Percentiles rank a stretch among this genome's conserved stretches.
Conservation (phyloP, 2,888 invertebrate genomes). For the Oscheius sp. region DNA sequence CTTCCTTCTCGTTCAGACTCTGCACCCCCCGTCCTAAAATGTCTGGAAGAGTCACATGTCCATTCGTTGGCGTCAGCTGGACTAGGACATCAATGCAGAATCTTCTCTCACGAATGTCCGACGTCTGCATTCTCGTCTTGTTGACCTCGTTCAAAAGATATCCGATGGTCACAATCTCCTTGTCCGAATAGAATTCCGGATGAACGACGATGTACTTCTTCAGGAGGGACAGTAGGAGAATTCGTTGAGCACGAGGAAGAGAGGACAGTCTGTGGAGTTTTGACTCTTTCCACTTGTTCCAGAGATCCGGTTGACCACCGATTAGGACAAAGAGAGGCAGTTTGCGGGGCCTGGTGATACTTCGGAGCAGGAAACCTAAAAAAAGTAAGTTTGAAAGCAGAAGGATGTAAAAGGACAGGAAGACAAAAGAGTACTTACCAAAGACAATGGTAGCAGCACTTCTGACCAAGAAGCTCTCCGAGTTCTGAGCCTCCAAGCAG, state of each 20-base stretch:
- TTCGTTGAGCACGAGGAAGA: conserved; percentile 19
- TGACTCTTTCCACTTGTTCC: conserved; percentile 14
- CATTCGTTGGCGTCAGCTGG: conserved; percentile 8
- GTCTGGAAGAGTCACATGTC: not conserved
- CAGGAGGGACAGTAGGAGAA: conserved; percentile 28
- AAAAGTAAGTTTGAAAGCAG: not conserved
- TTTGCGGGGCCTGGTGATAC: conserved; percentile 13
- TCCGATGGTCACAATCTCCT: conserved; percentile 14
- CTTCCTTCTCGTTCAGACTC: not conserved
- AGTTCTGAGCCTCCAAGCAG: conserved; percentile 30
- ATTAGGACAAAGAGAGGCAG: conserved; percentile 28
- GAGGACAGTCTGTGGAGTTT: not conserved
- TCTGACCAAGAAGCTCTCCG: conserved; percentile 21
- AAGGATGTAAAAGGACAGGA: not conserved
- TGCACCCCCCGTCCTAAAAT: not conserved
- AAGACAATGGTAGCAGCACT: conserved; percentile 39
- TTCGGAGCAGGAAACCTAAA: conserved; percentile 31
- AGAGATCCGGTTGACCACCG: not conserved
- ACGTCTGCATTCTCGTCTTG: not conserved
- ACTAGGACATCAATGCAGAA: conserved; percentile 29
- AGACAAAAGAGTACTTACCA: conserved; percentile 1
- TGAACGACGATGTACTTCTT: conserved; percentile 6
- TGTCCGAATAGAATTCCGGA: conserved; percentile 23
- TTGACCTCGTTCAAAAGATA: conserved; percentile 16
- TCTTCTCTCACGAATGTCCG: conserved; percentile 34